Evolutionary conservation across 2,888 invertebrate genomes (phyloP).

Genomic region (Troides aeacus): DNA sequence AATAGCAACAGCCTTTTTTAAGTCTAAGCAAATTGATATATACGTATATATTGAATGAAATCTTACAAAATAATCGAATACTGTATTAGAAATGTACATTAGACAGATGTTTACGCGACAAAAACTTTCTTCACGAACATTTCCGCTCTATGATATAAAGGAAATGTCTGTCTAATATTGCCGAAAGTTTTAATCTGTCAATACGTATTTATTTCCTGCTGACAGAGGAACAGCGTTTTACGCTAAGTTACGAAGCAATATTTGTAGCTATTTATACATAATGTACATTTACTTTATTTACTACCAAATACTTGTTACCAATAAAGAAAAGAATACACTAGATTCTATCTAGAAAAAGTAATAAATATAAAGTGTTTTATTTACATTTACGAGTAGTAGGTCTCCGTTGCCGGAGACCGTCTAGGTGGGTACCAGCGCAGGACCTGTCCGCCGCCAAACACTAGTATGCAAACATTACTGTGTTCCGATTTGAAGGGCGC

Average conservation of each 20-base stretch:
- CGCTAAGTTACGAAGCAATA: neutral
- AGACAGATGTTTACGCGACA: conserved; percentile 9
- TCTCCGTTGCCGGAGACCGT: too few relatives aligned
- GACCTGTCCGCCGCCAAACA: too few relatives aligned
- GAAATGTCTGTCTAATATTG: conserved; percentile 6
- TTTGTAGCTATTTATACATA: neutral
- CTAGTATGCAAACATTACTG: too few relatives aligned
- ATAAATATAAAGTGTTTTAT: too few relatives aligned
- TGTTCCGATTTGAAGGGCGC: too few relatives aligned
- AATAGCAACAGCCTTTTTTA: too few relatives aligned
- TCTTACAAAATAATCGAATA: neutral
- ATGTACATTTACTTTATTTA: neutral
- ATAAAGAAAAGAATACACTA: too few relatives aligned
- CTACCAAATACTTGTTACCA: too few relatives aligned
- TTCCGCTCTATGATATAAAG: neutral
- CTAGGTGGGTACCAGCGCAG: too few relatives aligned
- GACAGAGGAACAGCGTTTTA: neutral
- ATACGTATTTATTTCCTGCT: conserved; percentile 3
- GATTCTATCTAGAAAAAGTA: too few relatives aligned
- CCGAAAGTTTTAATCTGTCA: conserved; percentile 11
- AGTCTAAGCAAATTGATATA: too few relatives aligned
- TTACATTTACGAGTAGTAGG: too few relatives aligned
- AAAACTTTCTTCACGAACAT: conserved; percentile 4
- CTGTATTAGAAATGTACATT: neutral
- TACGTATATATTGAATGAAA: neutral